phyloP scores from a whole-genome alignment of 2,888 invertebrate species.

The Machimus atricapillus region DNA sequence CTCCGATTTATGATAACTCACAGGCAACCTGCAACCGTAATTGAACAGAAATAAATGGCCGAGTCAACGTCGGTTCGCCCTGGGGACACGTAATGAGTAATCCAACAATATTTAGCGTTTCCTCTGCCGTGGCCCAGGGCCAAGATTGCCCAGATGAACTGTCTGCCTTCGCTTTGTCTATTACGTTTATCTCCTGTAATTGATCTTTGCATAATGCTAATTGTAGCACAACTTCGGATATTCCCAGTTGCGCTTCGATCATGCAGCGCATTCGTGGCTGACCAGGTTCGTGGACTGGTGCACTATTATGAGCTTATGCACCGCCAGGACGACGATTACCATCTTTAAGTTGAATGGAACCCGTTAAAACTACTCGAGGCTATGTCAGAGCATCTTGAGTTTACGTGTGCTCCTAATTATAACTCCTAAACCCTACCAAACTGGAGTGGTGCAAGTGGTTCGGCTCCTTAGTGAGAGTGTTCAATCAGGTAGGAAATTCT shows the following conservation, averaged over 20 bases:
- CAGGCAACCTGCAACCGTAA: constrained; percentile 35
- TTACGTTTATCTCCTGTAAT: constrained; percentile 22
- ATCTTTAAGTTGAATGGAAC: background rate
- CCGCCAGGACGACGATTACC: background rate
- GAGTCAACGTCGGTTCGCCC: constrained; percentile 17
- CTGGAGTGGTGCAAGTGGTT: background rate
- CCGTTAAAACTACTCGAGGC: constrained; percentile 6
- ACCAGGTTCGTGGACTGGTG: background rate
- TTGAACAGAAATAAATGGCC: constrained; percentile 35
- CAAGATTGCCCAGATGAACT: constrained; percentile 36
- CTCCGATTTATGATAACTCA: constrained; percentile 34
- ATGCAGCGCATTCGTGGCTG: background rate
- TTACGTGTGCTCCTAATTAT: constrained; percentile 22
- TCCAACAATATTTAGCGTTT: constrained; percentile 34
- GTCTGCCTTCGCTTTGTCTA: constrained; percentile 32
- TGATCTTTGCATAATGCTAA: constrained; percentile 34
- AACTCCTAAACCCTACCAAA: background rate
- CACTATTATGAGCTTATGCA: background rate
- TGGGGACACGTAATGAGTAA: constrained; percentile 26
- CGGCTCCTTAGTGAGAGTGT: background rate
- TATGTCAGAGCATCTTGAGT: background rate
- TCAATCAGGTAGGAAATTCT: background rate
- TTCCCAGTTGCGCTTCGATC: background rate
- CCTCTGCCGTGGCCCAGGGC: constrained; percentile 32
- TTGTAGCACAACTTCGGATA: constrained; percentile 29